Evolutionary conservation across 2,113 vertebrate genomes (phyloP).

Genomic region (Numenius arquata): DNA sequence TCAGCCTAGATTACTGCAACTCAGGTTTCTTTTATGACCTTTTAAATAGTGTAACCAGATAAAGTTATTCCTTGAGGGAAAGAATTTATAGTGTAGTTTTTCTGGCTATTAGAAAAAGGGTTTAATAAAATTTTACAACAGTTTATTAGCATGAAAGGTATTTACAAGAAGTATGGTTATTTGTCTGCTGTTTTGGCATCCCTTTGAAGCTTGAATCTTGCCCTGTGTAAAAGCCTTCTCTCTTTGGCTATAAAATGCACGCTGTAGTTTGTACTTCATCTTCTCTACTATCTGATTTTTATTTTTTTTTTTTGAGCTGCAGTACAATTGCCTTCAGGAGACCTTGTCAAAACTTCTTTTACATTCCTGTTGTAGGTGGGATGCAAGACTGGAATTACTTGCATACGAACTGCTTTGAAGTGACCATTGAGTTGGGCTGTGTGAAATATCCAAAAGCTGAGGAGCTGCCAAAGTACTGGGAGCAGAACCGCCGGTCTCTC

Average conservation of each 20-base stretch:
- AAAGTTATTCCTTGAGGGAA: not conserved
- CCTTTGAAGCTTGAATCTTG: not conserved
- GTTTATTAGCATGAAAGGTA: conserved; percentile 14
- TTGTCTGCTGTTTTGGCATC: not conserved
- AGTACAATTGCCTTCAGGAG: not conserved
- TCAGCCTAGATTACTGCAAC: not conserved
- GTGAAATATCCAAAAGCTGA: conserved; percentile 87
- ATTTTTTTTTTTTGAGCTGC: not conserved
- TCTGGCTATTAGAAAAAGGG: not conserved
- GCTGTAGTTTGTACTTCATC: not conserved
- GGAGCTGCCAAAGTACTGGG: conserved; percentile 89
- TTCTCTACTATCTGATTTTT: not conserved
- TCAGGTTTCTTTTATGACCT: not conserved
- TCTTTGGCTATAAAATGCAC: not conserved
- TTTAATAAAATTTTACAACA: conserved; percentile 27
- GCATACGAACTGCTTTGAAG: conserved; percentile 97
- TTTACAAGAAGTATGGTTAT: conserved; percentile 9
- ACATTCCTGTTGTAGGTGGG: conserved; percentile 79
- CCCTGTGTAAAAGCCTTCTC: not conserved
- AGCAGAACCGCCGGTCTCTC: conserved; percentile 86
- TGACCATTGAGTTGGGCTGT: conserved; percentile 95
- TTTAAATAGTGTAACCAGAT: not conserved
- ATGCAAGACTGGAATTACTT: conserved; percentile 99
- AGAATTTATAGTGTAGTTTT: conserved; percentile 27
- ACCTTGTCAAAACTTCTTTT: not conserved